Conservation (phyloP, 53 echinoderm and acorn worm genomes). For the Temnopleurus reevesii region DNA sequence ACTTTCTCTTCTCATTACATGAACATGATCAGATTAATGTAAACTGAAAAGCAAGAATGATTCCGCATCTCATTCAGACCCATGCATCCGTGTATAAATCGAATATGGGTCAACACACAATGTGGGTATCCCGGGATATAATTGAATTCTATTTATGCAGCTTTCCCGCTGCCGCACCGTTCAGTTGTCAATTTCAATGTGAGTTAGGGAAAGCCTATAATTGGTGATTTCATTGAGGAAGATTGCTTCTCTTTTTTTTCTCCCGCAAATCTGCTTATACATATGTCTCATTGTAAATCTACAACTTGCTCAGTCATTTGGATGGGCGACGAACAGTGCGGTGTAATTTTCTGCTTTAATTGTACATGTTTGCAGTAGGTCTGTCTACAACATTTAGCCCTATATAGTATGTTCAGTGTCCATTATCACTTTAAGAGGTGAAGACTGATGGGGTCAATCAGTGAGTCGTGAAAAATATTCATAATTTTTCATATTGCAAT, state of each 20-base stretch:
- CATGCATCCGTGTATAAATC: background rate
- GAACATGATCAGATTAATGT: background rate
- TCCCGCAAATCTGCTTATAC: background rate
- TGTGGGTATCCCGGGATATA: background rate
- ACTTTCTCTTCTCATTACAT: too few species aligned
- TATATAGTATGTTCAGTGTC: too few species aligned
- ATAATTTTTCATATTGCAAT: too few species aligned
- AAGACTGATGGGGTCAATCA: too few species aligned
- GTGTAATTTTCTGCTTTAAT: too few species aligned
- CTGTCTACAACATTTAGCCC: too few species aligned
- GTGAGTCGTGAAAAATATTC: too few species aligned
- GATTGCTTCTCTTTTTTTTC: background rate
- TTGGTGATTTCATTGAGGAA: background rate
- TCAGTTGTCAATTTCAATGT: background rate
- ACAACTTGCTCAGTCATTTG: too few species aligned
- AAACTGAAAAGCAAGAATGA: background rate
- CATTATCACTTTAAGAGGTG: too few species aligned
- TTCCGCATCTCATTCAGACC: background rate
- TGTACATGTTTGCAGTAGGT: too few species aligned
- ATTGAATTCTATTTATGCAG: constrained; percentile 31
- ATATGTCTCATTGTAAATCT: too few species aligned
- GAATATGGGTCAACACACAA: background rate
- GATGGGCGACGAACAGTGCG: too few species aligned
- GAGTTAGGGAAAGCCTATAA: background rate
- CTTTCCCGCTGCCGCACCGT: background rate